Base-by-base conservation (phyloP, 2,888 invertebrate species). In the Melanophora roralis region DNA sequence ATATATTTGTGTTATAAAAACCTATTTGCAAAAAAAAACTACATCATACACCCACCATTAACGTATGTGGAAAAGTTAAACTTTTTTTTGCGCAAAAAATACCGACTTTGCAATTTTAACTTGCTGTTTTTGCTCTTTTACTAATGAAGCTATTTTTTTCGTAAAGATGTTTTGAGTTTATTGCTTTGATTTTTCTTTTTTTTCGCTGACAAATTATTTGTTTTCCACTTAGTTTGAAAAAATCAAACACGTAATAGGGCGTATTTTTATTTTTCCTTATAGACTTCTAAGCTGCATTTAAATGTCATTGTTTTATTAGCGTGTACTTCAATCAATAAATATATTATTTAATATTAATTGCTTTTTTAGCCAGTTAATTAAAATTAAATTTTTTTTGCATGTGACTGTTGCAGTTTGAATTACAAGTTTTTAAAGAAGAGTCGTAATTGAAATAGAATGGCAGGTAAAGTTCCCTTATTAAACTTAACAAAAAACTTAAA, bases 231-330 rank as follows among this genome's bases (percentile, higher is more conserved):
- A 14, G 12, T 43, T 72, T 43, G 19, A 23, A 60, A 21, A 59
- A 32, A 57, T 65, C 27, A 40, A 74, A 69, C 78, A 69, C 34
- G 78, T 59, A 59, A 74, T n/a, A 51, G 74, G 74, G 74, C 74
- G 74, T 78, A 60, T 51, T 14, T 21, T 11, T 40, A 3, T 3
- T 47, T 14, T 14, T 12, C 51, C 12, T 47, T n/a, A n/a, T n/a
- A n/a, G n/a, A n/a, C n/a, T n/a, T n/a, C n/a, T n/a, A n/a, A n/a
- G n/a, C n/a, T n/a, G n/a, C n/a, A n/a, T n/a, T n/a, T n/a, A n/a
- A n/a, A n/a, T n/a, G n/a, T n/a, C n/a, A n/a, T n/a, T n/a, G n/a
- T n/a, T n/a, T n/a, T n/a, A n/a, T n/a, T n/a, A n/a, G n/a, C n/a
- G n/a, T n/a, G n/a, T n/a, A n/a, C n/a, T n/a, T n/a, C n/a, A n/a